phyloP scores from a whole-genome alignment of 2,797 vertebrate species.

The Helicolenus hilgendorfi region DNA sequence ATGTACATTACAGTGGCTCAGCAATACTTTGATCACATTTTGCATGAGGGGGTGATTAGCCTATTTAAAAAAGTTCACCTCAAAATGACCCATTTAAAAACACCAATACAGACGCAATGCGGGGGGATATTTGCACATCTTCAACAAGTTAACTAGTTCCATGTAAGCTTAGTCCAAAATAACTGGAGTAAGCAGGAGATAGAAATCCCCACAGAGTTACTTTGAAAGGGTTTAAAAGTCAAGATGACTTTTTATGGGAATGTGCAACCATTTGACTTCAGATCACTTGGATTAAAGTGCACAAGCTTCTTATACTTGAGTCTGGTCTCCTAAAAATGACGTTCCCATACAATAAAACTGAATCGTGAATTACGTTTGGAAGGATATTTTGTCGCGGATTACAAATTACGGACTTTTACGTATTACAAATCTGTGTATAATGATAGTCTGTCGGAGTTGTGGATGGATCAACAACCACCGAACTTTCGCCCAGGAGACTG shows the following conservation, averaged over 20 bases:
- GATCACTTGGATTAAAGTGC: background rate
- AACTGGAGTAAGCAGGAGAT: background rate
- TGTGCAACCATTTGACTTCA: background rate
- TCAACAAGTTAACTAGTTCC: background rate
- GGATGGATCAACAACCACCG: no score
- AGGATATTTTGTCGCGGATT: background rate
- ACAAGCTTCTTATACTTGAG: no score
- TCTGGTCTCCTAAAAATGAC: background rate
- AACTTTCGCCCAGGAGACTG: no score
- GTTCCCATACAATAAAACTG: background rate
- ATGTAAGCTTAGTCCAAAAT: background rate
- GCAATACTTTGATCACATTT: constrained; percentile 29
- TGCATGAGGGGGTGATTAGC: background rate
- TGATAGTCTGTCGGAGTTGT: no score
- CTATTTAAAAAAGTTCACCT: background rate
- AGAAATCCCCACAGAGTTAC: background rate
- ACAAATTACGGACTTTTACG: no score
- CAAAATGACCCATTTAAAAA: background rate
- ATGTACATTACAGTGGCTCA: constrained; percentile 6
- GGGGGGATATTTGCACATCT: background rate
- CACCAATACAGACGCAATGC: background rate
- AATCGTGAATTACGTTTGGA: background rate
- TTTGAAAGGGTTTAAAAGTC: background rate
- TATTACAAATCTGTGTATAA: no score
- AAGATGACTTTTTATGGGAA: background rate